Evolutionary conservation across 1,140 invertebrate species (phyloP).

Genomic region (Mactra quadrangularis): DNA sequence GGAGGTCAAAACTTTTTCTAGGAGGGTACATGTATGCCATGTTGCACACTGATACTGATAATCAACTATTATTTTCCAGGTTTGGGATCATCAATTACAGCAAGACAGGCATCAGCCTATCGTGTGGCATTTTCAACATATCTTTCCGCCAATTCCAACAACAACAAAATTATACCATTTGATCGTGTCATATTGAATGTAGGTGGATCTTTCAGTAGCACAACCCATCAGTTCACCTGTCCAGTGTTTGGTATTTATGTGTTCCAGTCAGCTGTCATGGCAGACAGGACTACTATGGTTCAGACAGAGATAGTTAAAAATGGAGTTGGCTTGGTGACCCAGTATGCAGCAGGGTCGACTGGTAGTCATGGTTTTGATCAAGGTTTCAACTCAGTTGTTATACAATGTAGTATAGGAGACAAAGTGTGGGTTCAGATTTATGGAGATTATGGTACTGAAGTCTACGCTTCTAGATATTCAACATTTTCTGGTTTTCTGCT

Average conservation of each 20-base stretch:
- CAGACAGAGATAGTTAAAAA: slow-evolving; percentile 14
- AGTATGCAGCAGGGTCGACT: background rate
- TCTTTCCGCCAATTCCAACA: background rate
- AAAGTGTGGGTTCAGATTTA: background rate
- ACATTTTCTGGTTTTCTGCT: slow-evolving; percentile 20
- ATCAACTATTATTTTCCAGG: too few species aligned
- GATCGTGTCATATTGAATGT: background rate
- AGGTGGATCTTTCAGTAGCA: background rate
- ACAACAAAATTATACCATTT: slow-evolving; percentile 10
- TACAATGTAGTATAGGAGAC: background rate
- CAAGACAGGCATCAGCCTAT: too few species aligned
- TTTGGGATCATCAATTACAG: too few species aligned
- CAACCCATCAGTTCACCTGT: slow-evolving; percentile 1
- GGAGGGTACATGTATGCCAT: too few species aligned
- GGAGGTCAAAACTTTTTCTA: too few species aligned
- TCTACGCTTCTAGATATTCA: background rate
- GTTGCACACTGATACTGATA: too few species aligned
- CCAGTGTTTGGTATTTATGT: slow-evolving; percentile 13
- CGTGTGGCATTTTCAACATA: background rate
- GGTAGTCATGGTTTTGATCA: slow-evolving; percentile 6
- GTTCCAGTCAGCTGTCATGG: slow-evolving; percentile 21
- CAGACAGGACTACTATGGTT: background rate
- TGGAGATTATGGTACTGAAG: background rate
- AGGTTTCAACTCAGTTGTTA: slow-evolving; percentile 2
- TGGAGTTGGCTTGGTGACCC: background rate